Evolutionary conservation across 1,140 invertebrate genomes (phyloP).

Genomic region (Monochamus saltuarius): DNA sequence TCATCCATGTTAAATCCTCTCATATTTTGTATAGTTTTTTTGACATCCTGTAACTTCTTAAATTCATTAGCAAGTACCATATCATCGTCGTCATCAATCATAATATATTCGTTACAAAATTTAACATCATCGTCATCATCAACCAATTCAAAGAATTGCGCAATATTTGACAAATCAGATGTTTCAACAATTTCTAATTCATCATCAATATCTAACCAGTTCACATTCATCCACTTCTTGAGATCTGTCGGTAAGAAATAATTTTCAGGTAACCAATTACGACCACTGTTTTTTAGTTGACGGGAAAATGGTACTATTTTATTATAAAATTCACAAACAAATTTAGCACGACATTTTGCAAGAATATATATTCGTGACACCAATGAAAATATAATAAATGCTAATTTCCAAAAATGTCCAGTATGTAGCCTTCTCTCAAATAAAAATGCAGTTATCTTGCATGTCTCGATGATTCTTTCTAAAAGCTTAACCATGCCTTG

Average conservation of each 20-base stretch:
- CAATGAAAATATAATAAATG: constrained; percentile 50
- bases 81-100: constrained; percentile 33
- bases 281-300: constrained; percentile 47
- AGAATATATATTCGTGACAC: constrained; percentile 54
- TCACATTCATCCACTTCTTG: constrained; percentile 51
- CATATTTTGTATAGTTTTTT: constrained; percentile 17
- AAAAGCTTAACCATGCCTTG: constrained; percentile 56
- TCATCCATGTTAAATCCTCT: constrained; percentile 26
- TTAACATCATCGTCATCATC: constrained; percentile 29
- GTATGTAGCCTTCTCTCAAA: constrained; percentile 49
- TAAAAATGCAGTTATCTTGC: constrained; percentile 43
- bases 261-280: constrained; percentile 51
- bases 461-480: constrained; percentile 47
- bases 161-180: constrained; percentile 3
- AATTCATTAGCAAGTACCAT: constrained; percentile 16
- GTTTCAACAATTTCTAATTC: constrained; percentile 1
- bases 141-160: constrained; percentile 27
- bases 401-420: constrained; percentile 56
- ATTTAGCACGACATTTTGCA: constrained; percentile 48
- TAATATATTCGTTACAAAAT: constrained; percentile 30
- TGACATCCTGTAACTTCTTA: constrained; percentile 5
- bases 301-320: constrained; percentile 48
- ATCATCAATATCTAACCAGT: constrained; percentile 47
- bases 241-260: constrained; percentile 52
- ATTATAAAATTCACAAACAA: constrained; percentile 53